Conservation (phyloP, 64 coral and sea anemone genomes). For the Dendrophyllia cribrosa region DNA sequence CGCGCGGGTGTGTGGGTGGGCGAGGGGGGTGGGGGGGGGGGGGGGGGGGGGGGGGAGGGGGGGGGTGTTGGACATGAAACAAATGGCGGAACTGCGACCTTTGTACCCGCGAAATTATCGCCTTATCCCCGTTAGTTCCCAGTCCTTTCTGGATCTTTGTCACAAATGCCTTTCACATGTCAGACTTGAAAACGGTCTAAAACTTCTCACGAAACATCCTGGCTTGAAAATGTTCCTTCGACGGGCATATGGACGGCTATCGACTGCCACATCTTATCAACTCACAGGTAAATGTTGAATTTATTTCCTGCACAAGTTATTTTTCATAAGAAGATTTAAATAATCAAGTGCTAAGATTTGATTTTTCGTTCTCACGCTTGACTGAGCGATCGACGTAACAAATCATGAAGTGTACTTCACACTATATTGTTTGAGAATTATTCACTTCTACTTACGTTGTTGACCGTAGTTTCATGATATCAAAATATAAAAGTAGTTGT, state of each 20-base stretch:
- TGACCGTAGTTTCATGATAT: too few relatives aligned
- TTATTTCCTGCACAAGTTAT: not conserved
- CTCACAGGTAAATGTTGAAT: not conserved
- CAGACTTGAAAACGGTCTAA: too few relatives aligned
- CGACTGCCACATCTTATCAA: not conserved
- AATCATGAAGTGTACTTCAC: too few relatives aligned
- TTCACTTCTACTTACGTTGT: not conserved
- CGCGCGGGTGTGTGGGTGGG: too few relatives aligned
- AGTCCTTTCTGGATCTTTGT: slow-evolving; percentile 4
- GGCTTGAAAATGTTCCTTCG: slow-evolving; percentile 19
- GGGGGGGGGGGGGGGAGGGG: too few relatives aligned
- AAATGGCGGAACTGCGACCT: too few relatives aligned
- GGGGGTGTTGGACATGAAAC: too few relatives aligned
- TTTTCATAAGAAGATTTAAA: not conserved
- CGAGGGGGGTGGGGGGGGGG: too few relatives aligned
- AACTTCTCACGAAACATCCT: not conserved
- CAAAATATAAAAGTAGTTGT: too few relatives aligned
- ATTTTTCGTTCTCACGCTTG: not conserved
- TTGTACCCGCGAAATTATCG: too few relatives aligned
- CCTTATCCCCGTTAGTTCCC: not conserved
- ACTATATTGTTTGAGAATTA: not conserved
- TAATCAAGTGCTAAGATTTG: not conserved
- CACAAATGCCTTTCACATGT: not conserved
- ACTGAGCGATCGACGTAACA: not conserved
- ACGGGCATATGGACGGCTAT: slow-evolving; percentile 14